Evolutionary conservation across 2,113 vertebrate genomes (phyloP).

Genomic region (Cepphus grylle): DNA sequence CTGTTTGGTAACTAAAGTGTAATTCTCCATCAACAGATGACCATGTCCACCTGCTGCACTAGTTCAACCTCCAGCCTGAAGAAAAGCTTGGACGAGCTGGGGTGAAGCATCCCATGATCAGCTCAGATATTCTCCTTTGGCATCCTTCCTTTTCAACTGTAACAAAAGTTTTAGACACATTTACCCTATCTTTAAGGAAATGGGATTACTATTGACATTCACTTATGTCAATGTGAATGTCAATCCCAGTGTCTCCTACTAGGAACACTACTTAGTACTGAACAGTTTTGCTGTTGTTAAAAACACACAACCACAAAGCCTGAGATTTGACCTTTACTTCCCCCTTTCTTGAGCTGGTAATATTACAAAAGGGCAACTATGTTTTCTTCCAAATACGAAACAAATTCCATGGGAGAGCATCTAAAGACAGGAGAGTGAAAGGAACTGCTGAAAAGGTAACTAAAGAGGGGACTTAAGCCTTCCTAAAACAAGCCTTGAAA

Average conservation of each 20-base stretch:
- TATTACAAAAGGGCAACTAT: neutral
- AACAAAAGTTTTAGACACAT: rapidly evolving
- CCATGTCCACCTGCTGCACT: neutral
- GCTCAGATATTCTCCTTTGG: neutral
- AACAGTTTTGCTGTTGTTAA: neutral
- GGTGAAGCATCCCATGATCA: neutral
- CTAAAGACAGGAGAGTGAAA: neutral
- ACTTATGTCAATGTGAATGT: neutral
- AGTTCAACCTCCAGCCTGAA: neutral
- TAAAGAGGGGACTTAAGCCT: neutral
- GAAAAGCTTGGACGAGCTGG: neutral
- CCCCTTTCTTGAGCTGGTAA: neutral
- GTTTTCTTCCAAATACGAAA: neutral
- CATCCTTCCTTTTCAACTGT: neutral
- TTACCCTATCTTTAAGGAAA: neutral
- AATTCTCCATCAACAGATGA: neutral
- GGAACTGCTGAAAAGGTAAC: neutral
- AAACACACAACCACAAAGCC: neutral
- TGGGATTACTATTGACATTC: neutral
- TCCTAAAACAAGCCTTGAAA: neutral
- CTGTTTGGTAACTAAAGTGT: neutral
- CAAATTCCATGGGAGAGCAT: neutral
- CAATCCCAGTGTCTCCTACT: neutral
- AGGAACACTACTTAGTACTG: neutral
- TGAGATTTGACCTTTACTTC: neutral